Percentiles rank a stretch among this genome's conserved stretches.
These are phyloP conservation scores for Dermatemys mawii DNA, from an alignment of 2,113 vertebrate species.

Conservation along the genomic window DNA sequence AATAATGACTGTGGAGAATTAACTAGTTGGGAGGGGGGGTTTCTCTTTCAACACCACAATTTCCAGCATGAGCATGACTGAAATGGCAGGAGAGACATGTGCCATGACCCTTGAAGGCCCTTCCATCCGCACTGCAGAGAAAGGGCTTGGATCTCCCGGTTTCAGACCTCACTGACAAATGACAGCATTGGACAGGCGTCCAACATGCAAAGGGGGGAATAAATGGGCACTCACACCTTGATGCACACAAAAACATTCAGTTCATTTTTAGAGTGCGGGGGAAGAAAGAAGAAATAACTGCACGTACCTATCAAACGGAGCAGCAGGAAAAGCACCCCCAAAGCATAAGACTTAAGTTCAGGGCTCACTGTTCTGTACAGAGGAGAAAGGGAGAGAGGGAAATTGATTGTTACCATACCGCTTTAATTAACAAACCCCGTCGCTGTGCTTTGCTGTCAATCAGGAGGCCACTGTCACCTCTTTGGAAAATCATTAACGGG, in stretches of 20 bases:
- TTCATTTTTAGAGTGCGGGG: neutral
- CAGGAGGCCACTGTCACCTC: slow-evolving; percentile 57
- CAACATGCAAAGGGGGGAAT: neutral
- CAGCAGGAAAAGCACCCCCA: slow-evolving; percentile 95
- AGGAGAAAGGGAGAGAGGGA: slow-evolving; percentile 43
- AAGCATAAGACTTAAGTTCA: slow-evolving; percentile 96
- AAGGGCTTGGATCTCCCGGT: fast-evolving
- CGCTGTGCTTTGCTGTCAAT: slow-evolving; percentile 38
- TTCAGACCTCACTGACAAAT: neutral
- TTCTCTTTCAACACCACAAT: slow-evolving; percentile 15
- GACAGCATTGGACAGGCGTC: neutral
- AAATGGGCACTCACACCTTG: neutral
- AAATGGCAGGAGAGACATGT: neutral
- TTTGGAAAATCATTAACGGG: slow-evolving; percentile 58
- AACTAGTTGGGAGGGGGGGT: slow-evolving; percentile 22
- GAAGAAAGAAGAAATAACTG: neutral
- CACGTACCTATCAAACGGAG: slow-evolving; percentile 92
- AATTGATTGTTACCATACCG: slow-evolving; percentile 46
- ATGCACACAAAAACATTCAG: neutral
- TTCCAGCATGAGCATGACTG: slow-evolving; percentile 20
- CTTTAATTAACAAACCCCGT: slow-evolving; percentile 61
- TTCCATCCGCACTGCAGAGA: fast-evolving
- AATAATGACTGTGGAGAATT: slow-evolving; percentile 25
- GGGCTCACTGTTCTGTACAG: slow-evolving; percentile 92
- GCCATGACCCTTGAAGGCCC: neutral